A percentile compares a stretch with the other conserved stretches of the same genome.
Evolutionary conservation across 2,888 invertebrate genomes (phyloP).

Genomic region (Chloroclysta siterata): DNA sequence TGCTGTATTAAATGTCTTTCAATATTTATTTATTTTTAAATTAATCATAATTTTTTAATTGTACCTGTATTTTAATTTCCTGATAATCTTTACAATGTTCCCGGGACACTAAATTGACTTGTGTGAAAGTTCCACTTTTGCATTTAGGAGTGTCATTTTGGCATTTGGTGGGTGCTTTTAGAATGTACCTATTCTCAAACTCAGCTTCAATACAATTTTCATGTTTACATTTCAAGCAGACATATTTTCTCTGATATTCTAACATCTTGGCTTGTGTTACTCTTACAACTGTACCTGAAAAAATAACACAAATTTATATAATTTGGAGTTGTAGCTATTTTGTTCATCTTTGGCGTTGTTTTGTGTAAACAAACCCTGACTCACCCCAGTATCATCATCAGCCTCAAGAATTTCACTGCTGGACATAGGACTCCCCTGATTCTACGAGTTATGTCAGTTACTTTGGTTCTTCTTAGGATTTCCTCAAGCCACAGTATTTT

Average conservation of each 20-base stretch:
- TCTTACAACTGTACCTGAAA: conserved; percentile 90
- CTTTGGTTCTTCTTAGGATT: no score
- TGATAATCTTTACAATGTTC: conserved; percentile 92
- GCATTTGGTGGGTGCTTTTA: conserved; percentile 85
- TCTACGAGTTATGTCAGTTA: no score
- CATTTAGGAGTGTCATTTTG: conserved; percentile 81
- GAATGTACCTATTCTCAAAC: conserved; percentile 87
- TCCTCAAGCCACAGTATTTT: no score
- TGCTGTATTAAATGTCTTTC: no score
- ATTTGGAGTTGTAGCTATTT: neutral
- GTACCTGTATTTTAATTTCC: conserved; percentile 92
- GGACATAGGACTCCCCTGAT: no score
- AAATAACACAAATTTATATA: neutral
- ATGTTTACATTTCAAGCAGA: conserved; percentile 91
- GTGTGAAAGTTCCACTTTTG: conserved; percentile 81
- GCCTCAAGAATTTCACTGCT: no score
- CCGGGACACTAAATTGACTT: conserved; percentile 83
- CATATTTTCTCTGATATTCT: conserved; percentile 89
- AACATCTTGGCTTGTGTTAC: conserved; percentile 90
- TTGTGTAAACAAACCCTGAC: no score
- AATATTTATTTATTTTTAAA: no score
- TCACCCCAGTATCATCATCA: no score
- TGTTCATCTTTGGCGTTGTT: neutral
- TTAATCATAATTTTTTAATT: neutral
- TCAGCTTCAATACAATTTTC: conserved; percentile 87